Base-by-base conservation (phyloP, 2,797 vertebrate genomes). In the Ctenopoma kingsleyae region DNA sequence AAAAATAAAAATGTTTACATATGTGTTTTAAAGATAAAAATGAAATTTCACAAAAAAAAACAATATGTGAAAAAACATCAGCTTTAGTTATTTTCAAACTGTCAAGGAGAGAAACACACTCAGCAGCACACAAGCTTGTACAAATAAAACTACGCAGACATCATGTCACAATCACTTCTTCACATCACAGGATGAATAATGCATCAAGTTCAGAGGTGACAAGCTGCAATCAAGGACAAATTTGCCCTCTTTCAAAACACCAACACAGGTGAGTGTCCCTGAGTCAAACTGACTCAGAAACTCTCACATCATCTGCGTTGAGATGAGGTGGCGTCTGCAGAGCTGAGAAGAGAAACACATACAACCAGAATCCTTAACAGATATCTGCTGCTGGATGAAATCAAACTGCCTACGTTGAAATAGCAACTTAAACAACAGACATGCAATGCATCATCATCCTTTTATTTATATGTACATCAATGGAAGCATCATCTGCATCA, bases 151-250 rank as follows among this genome's bases (percentile, higher is more conserved):
- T 20, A 32, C 56, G 52, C 23, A 15, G 12, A 52, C 20, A 19
- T 32, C 30, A 36, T 36, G 35, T 36, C 35, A 36, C 35, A 3
- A 36, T 36, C 35, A 12, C 48, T 13, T 47, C 32, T 35, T 41
- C 54, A 59, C 43, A 20, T 22, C 27, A 12, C 6, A 36, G 25
- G 2, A 59, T 71, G 57, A 81, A 74, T 64, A 67, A 74, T 53
- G 17, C 60, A 69, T 35, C 1, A 4, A 19, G 60, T 52, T 69
- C 68, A 66, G 46, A 51, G 68, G 63, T 36, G 50, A 69, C 47
- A 15, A 27, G 54, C 50, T 58, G 56, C 48, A 71, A 46, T 71
- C 38, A 44, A 43, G 9, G 49, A 19, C 40, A 38, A 38, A 70
- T 58, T 56, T 55, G 10, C 51, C 44, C 48, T 58, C 46, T 49